These are phyloP conservation scores for Gymnarchus niloticus DNA, from an alignment of 2,113 vertebrate genomes.

Conservation along the genomic window DNA sequence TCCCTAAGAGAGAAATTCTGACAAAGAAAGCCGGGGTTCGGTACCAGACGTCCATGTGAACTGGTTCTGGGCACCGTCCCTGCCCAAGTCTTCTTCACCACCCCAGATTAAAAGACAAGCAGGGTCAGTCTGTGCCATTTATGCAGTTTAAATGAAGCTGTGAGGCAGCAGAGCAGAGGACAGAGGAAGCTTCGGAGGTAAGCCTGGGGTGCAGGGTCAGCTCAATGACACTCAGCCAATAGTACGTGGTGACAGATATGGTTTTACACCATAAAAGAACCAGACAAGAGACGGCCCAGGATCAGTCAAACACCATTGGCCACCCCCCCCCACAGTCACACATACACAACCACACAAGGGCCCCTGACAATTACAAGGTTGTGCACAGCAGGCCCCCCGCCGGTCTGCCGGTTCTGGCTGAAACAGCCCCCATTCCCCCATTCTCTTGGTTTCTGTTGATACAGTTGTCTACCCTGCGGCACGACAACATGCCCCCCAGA, in stretches of 20 bases:
- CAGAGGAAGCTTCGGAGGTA: no score
- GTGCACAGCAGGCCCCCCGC: slow-evolving; percentile 43
- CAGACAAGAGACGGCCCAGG: no score
- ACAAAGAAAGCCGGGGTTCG: background rate
- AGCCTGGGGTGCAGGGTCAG: no score
- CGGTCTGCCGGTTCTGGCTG: slow-evolving; percentile 44
- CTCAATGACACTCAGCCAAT: no score
- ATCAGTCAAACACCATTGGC: no score
- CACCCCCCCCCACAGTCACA: slow-evolving; percentile 12
- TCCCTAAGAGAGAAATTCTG: background rate
- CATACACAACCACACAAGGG: slow-evolving; percentile 18
- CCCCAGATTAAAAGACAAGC: no score
- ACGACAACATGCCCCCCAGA: slow-evolving; percentile 52
- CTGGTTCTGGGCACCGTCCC: background rate
- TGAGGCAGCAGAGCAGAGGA: no score
- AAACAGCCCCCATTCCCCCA: slow-evolving; percentile 31
- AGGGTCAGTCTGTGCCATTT: no score
- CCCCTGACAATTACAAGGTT: slow-evolving; percentile 47
- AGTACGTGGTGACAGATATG: no score
- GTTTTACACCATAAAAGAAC: no score
- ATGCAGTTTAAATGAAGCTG: no score
- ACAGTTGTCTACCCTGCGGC: slow-evolving; percentile 59
- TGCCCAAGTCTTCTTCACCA: background rate
- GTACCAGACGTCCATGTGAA: background rate
- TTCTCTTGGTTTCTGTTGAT: slow-evolving; percentile 46